Percentiles rank a stretch among this genome's conserved stretches.
phyloP scores from a whole-genome alignment of 2,797 vertebrate genomes.

The Phyllotis vaccarum region DNA sequence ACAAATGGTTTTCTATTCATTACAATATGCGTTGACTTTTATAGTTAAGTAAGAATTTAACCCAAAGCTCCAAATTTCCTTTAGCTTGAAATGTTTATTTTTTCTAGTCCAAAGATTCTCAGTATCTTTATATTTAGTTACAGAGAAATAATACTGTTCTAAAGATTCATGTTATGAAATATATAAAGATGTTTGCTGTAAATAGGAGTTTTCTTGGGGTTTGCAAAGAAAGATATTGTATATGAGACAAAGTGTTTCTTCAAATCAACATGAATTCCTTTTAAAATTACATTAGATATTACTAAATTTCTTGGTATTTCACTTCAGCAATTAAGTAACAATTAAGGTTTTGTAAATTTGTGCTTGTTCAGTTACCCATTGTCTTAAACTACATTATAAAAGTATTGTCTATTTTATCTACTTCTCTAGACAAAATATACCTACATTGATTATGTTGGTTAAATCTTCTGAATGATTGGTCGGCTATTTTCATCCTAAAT shows the following conservation, averaged over 20 bases:
- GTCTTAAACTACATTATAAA: slow-evolving; percentile 80
- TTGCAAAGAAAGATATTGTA: slow-evolving; percentile 88
- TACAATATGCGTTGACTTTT: slow-evolving; percentile 76
- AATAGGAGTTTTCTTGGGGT: slow-evolving; percentile 81
- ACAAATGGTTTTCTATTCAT: slow-evolving; percentile 85
- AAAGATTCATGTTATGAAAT: slow-evolving; percentile 82
- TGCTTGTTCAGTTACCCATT: slow-evolving; percentile 81
- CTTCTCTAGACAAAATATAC: slow-evolving; percentile 76
- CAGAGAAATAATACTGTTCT: slow-evolving; percentile 80
- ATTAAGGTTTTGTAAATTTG: slow-evolving; percentile 86
- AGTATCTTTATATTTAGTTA: slow-evolving; percentile 86
- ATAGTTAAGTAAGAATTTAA: slow-evolving; percentile 80
- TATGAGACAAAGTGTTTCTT: slow-evolving; percentile 83
- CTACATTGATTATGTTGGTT: slow-evolving; percentile 73
- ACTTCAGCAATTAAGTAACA: slow-evolving; percentile 86
- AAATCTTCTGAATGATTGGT: slow-evolving; percentile 72
- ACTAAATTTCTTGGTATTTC: slow-evolving; percentile 88
- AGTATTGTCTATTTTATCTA: slow-evolving; percentile 80
- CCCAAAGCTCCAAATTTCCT: slow-evolving; percentile 82
- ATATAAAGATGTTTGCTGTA: slow-evolving; percentile 80
- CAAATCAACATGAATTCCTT: slow-evolving; percentile 87
- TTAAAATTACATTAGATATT: slow-evolving; percentile 90
- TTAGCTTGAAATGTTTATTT: slow-evolving; percentile 79
- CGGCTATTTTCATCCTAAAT: slow-evolving; percentile 65
- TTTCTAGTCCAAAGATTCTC: slow-evolving; percentile 79